Evolutionary conservation across 2,113 vertebrate genomes (phyloP).

Genomic region (Nesoenas mayeri): DNA sequence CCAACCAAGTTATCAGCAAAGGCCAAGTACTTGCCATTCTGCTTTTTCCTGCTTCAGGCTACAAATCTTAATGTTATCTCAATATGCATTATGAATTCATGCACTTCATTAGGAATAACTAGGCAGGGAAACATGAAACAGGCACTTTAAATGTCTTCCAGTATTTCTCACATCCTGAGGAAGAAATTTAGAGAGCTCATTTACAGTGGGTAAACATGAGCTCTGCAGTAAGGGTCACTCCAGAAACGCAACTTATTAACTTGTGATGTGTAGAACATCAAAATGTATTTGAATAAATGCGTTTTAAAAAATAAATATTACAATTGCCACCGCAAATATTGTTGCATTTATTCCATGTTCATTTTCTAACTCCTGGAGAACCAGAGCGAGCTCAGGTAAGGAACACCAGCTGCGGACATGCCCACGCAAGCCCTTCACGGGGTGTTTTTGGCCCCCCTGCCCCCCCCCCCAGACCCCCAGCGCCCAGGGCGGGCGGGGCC

Average conservation of each 20-base stretch:
- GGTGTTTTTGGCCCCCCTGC: background rate
- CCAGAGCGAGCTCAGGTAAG: background rate
- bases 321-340: rapidly evolving
- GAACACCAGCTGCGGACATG: background rate
- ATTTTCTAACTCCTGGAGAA: too few relatives aligned
- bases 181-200: background rate
- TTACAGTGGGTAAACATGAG: background rate
- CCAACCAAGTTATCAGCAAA: background rate
- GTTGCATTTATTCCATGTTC: rapidly evolving
- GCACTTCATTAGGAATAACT: background rate
- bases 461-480: too few relatives aligned
- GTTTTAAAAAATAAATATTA: background rate
- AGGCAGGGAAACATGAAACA: background rate
- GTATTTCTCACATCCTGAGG: background rate
- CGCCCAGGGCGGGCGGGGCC: background rate
- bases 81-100: background rate
- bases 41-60: background rate
- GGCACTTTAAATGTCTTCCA: background rate
- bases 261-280: too few relatives aligned
- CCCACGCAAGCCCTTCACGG: too few relatives aligned
- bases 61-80: background rate
- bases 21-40: background rate
- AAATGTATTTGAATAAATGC: background rate
- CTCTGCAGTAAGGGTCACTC: background rate
- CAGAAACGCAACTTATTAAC: background rate